Percentiles rank a stretch among this genome's conserved stretches.
Conservation (phyloP, 2,888 invertebrate species). For the Eupithecia insigniata region DNA sequence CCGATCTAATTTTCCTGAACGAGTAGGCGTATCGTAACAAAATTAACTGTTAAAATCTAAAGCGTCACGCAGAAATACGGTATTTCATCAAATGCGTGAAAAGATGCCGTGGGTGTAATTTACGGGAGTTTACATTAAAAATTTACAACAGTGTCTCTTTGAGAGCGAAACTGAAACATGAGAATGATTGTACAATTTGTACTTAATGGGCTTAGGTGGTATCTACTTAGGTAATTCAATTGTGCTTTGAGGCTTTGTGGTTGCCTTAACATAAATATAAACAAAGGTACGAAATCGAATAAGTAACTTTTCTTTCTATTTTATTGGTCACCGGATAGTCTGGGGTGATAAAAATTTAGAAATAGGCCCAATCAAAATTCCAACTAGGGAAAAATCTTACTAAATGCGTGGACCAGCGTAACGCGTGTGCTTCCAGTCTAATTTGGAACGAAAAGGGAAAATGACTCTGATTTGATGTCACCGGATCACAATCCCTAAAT, state of each 20-base stretch:
- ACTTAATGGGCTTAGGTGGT: constrained; percentile 19
- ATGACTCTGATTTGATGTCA: too few relatives aligned
- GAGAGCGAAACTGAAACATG: constrained; percentile 39
- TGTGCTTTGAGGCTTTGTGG: neutral
- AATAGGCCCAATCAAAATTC: too few relatives aligned
- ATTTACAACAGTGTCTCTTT: constrained; percentile 41
- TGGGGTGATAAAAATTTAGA: neutral
- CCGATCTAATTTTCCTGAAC: constrained; percentile 32
- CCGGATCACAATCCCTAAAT: too few relatives aligned
- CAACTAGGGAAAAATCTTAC: too few relatives aligned
- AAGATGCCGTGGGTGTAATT: constrained; percentile 49
- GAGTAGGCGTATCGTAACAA: constrained; percentile 43
- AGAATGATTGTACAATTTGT: constrained; percentile 24
- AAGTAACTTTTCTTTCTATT: neutral
- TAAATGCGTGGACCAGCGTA: too few relatives aligned
- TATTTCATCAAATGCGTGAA: constrained; percentile 47
- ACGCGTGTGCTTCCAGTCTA: too few relatives aligned
- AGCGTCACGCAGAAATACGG: constrained; percentile 44
- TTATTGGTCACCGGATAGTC: neutral
- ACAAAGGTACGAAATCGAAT: neutral
- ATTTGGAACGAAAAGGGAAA: too few relatives aligned
- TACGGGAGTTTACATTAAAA: constrained; percentile 44
- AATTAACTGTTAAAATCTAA: constrained; percentile 47
- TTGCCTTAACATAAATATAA: neutral
- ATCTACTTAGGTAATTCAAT: constrained; percentile 12